These are phyloP conservation scores for Aphodius sticticus DNA, from an alignment of 2,888 invertebrate genomes.

Conservation along the genomic window DNA sequence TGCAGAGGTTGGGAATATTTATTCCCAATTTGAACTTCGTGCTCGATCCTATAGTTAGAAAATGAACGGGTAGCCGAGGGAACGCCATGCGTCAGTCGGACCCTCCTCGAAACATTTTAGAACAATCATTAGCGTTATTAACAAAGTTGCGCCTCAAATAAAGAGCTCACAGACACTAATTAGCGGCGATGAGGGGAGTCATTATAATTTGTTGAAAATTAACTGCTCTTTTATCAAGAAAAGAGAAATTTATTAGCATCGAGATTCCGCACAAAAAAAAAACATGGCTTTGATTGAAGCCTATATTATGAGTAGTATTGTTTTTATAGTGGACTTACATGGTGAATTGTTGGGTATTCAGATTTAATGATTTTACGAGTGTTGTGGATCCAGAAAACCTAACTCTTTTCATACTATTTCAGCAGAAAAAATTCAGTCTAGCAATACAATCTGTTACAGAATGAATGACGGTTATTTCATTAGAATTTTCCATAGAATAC, in stretches of 20 bases:
- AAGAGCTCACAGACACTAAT: conserved; percentile 4
- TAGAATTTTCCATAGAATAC: too few species aligned
- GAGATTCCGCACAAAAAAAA: neutral
- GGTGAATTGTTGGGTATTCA: too few species aligned
- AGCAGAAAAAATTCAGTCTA: too few species aligned
- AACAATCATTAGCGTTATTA: conserved; percentile 4
- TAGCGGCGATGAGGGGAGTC: conserved; percentile 4
- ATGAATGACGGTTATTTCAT: too few species aligned
- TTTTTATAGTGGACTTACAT: too few species aligned
- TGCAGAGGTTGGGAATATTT: neutral
- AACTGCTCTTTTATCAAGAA: neutral
- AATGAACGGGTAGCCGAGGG: neutral
- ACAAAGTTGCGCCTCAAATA: neutral
- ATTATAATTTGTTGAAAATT: neutral
- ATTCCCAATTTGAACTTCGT: neutral
- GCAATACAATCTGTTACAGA: too few species aligned
- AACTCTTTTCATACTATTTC: too few species aligned
- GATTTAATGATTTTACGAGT: too few species aligned
- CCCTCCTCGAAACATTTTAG: neutral
- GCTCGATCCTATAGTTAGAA: neutral
- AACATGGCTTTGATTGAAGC: neutral
- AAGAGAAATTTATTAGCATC: neutral
- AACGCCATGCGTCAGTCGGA: neutral
- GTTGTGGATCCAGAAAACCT: too few species aligned
- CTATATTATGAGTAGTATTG: too few species aligned